phyloP scores from a whole-genome alignment of 2,797 vertebrate genomes.

The Varecia variegata region DNA sequence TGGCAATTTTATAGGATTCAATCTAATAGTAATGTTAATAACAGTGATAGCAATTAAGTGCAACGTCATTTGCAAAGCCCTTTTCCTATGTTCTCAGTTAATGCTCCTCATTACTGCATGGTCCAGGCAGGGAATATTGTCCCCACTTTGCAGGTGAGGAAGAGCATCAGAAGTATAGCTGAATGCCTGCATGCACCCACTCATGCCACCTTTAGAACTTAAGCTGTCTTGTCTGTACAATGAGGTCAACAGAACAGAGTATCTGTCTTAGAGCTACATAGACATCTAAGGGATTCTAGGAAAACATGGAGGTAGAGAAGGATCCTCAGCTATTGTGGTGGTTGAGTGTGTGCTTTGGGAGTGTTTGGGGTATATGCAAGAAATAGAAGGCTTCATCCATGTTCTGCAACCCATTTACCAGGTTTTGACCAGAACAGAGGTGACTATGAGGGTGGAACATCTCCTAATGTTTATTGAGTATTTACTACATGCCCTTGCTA shows the following conservation, averaged over 20 bases:
- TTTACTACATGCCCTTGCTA: fast-evolving
- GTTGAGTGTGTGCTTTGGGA: not conserved
- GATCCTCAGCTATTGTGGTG: fast-evolving
- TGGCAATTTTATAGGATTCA: not conserved
- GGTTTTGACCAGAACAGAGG: not conserved
- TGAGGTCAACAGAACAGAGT: not conserved
- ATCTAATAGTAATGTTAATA: not conserved
- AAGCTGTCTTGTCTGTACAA: not conserved
- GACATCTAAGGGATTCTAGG: not conserved
- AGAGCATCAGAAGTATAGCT: not conserved
- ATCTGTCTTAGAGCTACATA: not conserved
- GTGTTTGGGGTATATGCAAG: not conserved
- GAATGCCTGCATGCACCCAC: fast-evolving
- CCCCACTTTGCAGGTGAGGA: not conserved
- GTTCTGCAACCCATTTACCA: fast-evolving
- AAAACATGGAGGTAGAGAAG: not conserved
- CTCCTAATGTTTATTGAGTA: not conserved
- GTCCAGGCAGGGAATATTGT: not conserved
- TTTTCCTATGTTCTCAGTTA: not conserved
- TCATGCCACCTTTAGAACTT: fast-evolving
- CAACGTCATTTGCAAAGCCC: not conserved
- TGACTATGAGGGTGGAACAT: not conserved
- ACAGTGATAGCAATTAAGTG: not conserved
- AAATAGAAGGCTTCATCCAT: not conserved
- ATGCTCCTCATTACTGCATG: not conserved